Base-by-base conservation (phyloP, 1,140 invertebrate genomes). In the Solen grandis region DNA sequence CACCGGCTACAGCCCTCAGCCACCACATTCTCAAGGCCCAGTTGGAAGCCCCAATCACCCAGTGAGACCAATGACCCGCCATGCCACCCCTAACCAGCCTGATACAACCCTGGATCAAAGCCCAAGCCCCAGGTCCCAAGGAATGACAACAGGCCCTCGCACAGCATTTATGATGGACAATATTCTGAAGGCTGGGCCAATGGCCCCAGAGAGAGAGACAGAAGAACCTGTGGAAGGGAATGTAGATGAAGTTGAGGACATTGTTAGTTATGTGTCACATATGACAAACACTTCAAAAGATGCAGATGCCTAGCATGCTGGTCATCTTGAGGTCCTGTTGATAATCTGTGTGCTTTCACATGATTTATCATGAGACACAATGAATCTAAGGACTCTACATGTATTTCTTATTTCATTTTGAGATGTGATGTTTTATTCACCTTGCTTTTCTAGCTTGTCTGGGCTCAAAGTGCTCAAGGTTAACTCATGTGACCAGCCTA, bases 111-210 rank as follows among this genome's bases (percentile, higher is more conserved):
- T 50, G 14, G 25, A 54, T 36, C 14, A 38, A 29, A 78, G 63
- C 50, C 63, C 75, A 14, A 46, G 5, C 5, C 31, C 54, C 1
- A 78, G 75, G 36, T 3, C 36, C 16, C 60, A 78, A 46, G 31
- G 38, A 22, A 8, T 52, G 1, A 54, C 65, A 3, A 13, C 65
- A 25, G 41, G 8, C 8, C 75, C 75, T 38, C 68, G 66, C 29
- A 69, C 60, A n/a, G 75, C 60, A 29, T 78, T 78, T 22, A 78
- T 78, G 75, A 78, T 78, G 75, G 75, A 78, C 55, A 78, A 78
- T 69, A 78, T 78, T 29, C 50, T 78, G 2, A 78, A 78, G 31
- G 54, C 75, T 19, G 38, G 16, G 19, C 35, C 63, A 38, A 65
- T 69, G 33, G 59, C 35, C 27, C 5, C 14, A 38, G 46, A 33